phyloP scores from a whole-genome alignment of 1,140 invertebrate genomes.

The Trichomalopsis sarcophagae region DNA sequence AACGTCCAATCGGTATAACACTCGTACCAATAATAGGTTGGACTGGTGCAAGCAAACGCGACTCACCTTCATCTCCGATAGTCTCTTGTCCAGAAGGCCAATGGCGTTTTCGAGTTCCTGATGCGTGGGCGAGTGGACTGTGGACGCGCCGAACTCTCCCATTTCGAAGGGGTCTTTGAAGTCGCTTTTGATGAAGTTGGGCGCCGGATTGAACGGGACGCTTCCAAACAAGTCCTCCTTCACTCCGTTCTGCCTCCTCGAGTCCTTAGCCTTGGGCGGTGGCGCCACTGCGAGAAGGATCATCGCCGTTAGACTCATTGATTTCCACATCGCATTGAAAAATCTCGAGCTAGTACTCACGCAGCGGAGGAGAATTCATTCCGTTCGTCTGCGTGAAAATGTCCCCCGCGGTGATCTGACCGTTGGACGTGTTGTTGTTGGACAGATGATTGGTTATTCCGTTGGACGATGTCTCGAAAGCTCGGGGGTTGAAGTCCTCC shows the following conservation, averaged over 20 bases:
- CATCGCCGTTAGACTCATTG: background rate
- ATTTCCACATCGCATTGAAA: background rate
- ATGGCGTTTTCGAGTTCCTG: slow-evolving; percentile 83
- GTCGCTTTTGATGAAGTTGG: slow-evolving; percentile 70
- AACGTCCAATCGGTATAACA: no score
- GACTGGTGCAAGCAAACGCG: background rate
- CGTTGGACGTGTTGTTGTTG: slow-evolving; percentile 71
- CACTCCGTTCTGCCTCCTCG: slow-evolving; percentile 77
- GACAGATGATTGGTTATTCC: slow-evolving; percentile 69
- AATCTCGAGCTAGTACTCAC: slow-evolving; percentile 72
- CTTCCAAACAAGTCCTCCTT: slow-evolving; percentile 77
- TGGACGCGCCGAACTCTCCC: slow-evolving; percentile 80
- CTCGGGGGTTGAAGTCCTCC: slow-evolving; percentile 85
- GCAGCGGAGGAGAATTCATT: slow-evolving; percentile 77
- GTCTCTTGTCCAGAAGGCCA: slow-evolving; percentile 85
- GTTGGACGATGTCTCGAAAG: slow-evolving; percentile 78
- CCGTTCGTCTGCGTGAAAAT: slow-evolving; percentile 71
- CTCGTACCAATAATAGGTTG: no score
- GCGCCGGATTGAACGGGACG: slow-evolving; percentile 76
- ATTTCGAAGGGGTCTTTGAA: slow-evolving; percentile 85
- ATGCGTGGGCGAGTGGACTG: slow-evolving; percentile 71
- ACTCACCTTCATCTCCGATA: slow-evolving; percentile 87
- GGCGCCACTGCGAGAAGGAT: slow-evolving; percentile 81
- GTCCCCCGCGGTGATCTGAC: slow-evolving; percentile 64
- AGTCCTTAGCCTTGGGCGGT: slow-evolving; percentile 86